Evolutionary conservation across 1,140 invertebrate genomes (phyloP), one percentile per base, ranked within the genome.

Genomic region (Drosophila bipectinata): DNA sequence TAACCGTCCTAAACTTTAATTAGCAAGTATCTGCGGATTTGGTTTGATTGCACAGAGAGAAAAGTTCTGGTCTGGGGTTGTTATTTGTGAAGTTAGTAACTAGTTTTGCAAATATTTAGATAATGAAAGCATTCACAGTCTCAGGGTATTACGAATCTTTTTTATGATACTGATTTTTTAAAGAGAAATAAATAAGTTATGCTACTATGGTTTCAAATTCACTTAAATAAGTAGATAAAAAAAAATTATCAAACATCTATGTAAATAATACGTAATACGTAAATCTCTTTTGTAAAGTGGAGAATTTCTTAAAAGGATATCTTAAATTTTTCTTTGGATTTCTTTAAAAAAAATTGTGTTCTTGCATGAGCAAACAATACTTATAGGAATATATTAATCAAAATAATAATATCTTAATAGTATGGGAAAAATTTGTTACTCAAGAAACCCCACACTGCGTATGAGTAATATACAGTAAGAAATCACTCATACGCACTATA

Each of bases 1-100:
- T 72, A 58, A 10, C 12, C 28, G 28, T 57, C 51, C n/a, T 52
- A 79, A 72, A 82, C 48, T 59, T 72, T 30, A 63, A 88, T 87
- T 87, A 87, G 64, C 84, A 52, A 57, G 53, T 73, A 10, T 48
- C 64, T 55, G 59, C 7, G 47, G 37, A 58, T 69, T 73, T 37
- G 34, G 24, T 62, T 15, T 73, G 48, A 21, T 26, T 21, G 34
- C 32, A 68, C 58, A 75, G 55, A 28, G n/a, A 45, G 28, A 28
- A 67, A 67, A 32, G 14, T 41, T 51, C 24, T 62, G 14, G 24
- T n/a, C 18, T 18, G 4, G 9, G 9, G 24, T 48, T 28, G 12
- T 32, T 44, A 7, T 49, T 26, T 18, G 8, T 10, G 3, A 12
- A 3, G 9, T n/a, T 4, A 26, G 9, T 41, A 63, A 52, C 60